Base-by-base conservation (phyloP, 2,888 invertebrate species). In the Cheilosia scutellata region DNA sequence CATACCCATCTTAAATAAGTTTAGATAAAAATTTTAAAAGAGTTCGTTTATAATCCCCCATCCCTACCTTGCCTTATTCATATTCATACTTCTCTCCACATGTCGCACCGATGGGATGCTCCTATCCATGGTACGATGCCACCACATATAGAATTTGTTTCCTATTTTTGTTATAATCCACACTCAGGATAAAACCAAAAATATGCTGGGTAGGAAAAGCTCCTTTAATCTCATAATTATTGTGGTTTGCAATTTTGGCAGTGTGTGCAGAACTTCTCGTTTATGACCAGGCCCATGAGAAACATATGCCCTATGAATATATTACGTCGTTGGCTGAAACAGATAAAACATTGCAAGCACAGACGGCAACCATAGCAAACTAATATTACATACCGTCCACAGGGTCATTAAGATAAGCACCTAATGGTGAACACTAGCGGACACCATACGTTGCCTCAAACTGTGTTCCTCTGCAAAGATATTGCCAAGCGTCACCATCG, bases 151-250 rank as follows among this genome's bases (percentile, higher is more conserved):
- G 5, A 29, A 29, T 29, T 20, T 5, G 44, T 33, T 44, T 31
- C 5, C 27, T 25, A n/a, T 42, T 42, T 47, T 49, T 71, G 16
- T 40, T 27, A 33, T 58, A 58, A 49, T 71, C 72, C 72, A 62
- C 62, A 27, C 31, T 62, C 16, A 20, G 37, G 37, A 49, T 25
- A 57, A 25, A 40, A 63, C 20, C 42, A 49, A 47, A 49, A 49
- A 60, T 40, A 20, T 16, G 40, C 16, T 37, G 51, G 13, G 42
- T 2, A 31, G 25, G 55, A 71, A 75, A 70, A 66, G 60, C 40
- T 80, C 65, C 70, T 84, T 62, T 84, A 84, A 84, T 84, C 84
- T 80, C 75, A 80, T 84, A 84, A 84, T 80, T 80, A 71, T 84
- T 80, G 84, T 53, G 80, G 84, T 66, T 66, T 84, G 65, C 71